Base-by-base conservation (phyloP, 2,888 invertebrate genomes). In the Biston betularia region DNA sequence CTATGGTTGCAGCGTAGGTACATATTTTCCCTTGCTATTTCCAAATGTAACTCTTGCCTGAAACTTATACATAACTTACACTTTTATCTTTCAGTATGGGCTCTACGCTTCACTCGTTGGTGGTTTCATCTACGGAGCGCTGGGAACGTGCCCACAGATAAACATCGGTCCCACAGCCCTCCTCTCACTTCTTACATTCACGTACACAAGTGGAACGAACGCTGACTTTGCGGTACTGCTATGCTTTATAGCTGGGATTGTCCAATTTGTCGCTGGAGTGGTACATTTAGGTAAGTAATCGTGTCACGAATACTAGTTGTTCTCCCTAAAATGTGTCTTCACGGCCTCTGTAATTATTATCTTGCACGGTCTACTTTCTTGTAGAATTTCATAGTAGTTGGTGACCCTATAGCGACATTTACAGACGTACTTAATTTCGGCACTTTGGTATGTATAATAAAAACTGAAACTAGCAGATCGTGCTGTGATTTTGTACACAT, bases 41-140 rank as follows among this genome's bases (percentile, higher is more conserved):
- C 24, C 3, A 24, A 24, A 24, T 24, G 3, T 2, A 24, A 24
- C 24, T 24, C 24, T 24, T 24, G 1, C 24, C 3, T 24, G 24
- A 24, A 24, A 38, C 6, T 38, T 12, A 33, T 12, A 35, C 8
- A 46, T 6, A 56, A 52, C 14, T n/a, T 52, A 40, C 14, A 42
- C 66, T 58, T 68, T 71, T 11, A 64, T 70, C 1, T 88, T 86
- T 53, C 94, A 97, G 96, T 97, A 96, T 90, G 97, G 97, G 0
- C 92, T 97, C n/a, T 97, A 97, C 89, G 96, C 97, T 0, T 96
- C 97, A 0, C 95, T 97, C 76, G 95, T 95, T 79, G 97, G 97
- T 6, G 96, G 96, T 67, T 95, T 97, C 77, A 94, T 97, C 14
- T 97, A 97, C 89, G 95, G 95, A 15, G 70, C 97, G n/a, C 95